Conservation (phyloP, 2,113 vertebrate species). For the Conger conger region DNA sequence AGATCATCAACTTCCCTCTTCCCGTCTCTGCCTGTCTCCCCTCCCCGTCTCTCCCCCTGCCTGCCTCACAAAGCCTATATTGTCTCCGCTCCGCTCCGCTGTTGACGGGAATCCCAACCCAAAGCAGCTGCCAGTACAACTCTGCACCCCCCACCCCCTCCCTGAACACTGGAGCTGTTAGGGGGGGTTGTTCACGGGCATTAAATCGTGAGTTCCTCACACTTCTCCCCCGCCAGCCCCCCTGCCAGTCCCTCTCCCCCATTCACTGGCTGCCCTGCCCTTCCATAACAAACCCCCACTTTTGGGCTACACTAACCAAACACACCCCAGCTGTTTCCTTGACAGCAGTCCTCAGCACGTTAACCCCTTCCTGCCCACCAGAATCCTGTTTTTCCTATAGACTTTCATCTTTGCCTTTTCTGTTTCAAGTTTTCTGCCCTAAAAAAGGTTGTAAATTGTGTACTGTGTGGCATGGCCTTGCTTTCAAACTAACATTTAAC, state of each 20-base stretch:
- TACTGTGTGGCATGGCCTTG: background rate
- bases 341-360: conserved; percentile 14
- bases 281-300: conserved; percentile 33
- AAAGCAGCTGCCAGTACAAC: conserved; percentile 42
- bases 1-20: conserved; percentile 3
- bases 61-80: conserved; percentile 39
- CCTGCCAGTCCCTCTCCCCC: background rate
- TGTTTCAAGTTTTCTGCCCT: background rate
- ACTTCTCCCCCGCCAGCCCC: conserved; percentile 16
- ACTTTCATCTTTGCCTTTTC: background rate
- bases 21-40: background rate
- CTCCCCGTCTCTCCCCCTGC: background rate
- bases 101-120: conserved; percentile 38
- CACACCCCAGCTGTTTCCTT: conserved; percentile 28
- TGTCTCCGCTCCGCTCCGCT: conserved; percentile 35
- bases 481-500: background rate
- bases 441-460: background rate
- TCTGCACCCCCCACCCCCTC: background rate
- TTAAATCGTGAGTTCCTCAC: conserved; percentile 31
- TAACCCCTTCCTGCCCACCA: conserved; percentile 29
- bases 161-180: conserved; percentile 25
- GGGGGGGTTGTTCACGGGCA: conserved; percentile 5
- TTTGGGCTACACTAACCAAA: conserved; percentile 2
- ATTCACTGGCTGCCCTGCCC: background rate
- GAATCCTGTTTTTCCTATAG: background rate